Conservation (phyloP, 2,888 invertebrate species). For the Yponomeuta plumbellus region DNA sequence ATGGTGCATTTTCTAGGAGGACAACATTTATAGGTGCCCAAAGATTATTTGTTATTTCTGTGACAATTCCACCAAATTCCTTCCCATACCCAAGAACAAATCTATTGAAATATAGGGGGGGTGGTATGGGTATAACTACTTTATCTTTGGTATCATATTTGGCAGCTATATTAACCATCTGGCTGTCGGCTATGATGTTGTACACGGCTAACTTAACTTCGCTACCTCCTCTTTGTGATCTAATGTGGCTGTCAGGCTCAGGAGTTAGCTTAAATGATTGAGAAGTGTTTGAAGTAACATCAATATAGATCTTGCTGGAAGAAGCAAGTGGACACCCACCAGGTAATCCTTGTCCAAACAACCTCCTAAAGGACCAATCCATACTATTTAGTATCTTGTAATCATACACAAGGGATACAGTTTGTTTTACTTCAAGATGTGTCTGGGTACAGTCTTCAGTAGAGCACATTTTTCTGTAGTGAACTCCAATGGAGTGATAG, state of each 20-base stretch:
- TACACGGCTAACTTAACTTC: slow-evolving; percentile 83
- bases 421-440: slow-evolving; percentile 88
- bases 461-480: slow-evolving; percentile 87
- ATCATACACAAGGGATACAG: slow-evolving; percentile 92
- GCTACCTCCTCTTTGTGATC: slow-evolving; percentile 82
- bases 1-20: slow-evolving; percentile 92
- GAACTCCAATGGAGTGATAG: slow-evolving; percentile 93
- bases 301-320: slow-evolving; percentile 87
- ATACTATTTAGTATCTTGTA: slow-evolving; percentile 79
- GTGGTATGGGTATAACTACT: slow-evolving; percentile 70
- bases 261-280: slow-evolving; percentile 80
- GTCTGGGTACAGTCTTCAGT: slow-evolving; percentile 76
- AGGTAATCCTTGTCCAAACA: slow-evolving; percentile 91
- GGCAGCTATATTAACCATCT: slow-evolving; percentile 83
- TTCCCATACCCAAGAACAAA: slow-evolving; percentile 94
- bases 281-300: slow-evolving; percentile 80
- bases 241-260: slow-evolving; percentile 73
- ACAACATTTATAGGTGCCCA: slow-evolving; percentile 85
- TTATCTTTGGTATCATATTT: slow-evolving; percentile 65
- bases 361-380: slow-evolving; percentile 91
- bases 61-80: slow-evolving; percentile 92
- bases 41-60: slow-evolving; percentile 88
- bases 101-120: slow-evolving; percentile 86
- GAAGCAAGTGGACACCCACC: slow-evolving; percentile 89
- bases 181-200: slow-evolving; percentile 74